Base-by-base conservation (phyloP, 2,113 vertebrate species). In the Cebidichthys violaceus region DNA sequence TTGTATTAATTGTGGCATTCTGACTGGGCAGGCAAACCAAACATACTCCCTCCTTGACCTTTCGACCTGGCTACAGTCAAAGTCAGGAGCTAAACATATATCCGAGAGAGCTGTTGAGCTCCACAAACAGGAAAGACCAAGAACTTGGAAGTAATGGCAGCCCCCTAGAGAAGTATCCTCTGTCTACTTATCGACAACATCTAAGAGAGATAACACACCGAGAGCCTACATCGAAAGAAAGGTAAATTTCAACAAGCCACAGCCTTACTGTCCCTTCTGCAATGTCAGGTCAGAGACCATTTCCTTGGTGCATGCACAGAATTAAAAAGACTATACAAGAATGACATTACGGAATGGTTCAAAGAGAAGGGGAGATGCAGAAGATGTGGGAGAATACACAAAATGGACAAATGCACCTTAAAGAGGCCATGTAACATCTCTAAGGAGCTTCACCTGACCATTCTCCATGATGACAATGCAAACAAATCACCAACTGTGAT, bases 1-100 rank as follows among this genome's bases (percentile, higher is more conserved):
- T 5, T 57, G 62, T 47, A 74, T 74, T n/a, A 77, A 57, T 8
- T 4, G 4, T n/a, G 35, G 75, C 37, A 77, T 60, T 45, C 64
- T n/a, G n/a, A n/a, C n/a, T n/a, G n/a, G n/a, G n/a, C n/a, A n/a
- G n/a, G n/a, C n/a, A n/a, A n/a, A n/a, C n/a, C n/a, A n/a, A n/a
- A n/a, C n/a, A n/a, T n/a, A n/a, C n/a, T n/a, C n/a, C n/a, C n/a
- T n/a, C n/a, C n/a, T n/a, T n/a, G n/a, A n/a, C n/a, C n/a, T n/a
- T n/a, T n/a, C n/a, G n/a, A n/a, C n/a, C n/a, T n/a, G n/a, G n/a
- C n/a, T n/a, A n/a, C n/a, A n/a, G n/a, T n/a, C n/a, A n/a, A n/a
- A n/a, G n/a, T n/a, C n/a, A n/a, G n/a, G n/a, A n/a, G n/a, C n/a
- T n/a, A n/a, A n/a, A n/a, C n/a, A n/a, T n/a, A n/a, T n/a, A n/a